Evolutionary conservation across 1,140 invertebrate species (phyloP).

Genomic region (Drosophila miranda): DNA sequence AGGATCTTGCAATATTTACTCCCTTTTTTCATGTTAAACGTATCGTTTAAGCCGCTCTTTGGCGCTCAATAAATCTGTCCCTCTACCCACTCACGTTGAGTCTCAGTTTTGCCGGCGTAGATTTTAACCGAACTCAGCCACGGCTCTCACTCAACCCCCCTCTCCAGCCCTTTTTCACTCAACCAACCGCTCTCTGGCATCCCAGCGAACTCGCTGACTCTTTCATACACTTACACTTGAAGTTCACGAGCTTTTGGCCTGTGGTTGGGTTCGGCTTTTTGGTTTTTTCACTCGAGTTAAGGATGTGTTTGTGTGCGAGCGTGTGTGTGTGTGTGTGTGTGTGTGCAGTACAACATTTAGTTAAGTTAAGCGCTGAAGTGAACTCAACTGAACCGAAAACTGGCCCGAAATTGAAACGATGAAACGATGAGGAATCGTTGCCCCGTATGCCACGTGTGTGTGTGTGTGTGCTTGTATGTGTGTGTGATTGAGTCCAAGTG

Average conservation of each 20-base stretch:
- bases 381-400: conserved; percentile 76
- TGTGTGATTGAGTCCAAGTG: conserved; percentile 14
- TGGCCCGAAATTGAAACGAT: conserved; percentile 69
- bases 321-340: conserved; percentile 16
- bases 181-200: too few species aligned
- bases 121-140: too few species aligned
- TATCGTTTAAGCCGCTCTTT: too few species aligned
- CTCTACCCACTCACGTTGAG: too few species aligned
- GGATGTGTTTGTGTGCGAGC: conserved; percentile 1
- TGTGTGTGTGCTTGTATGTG: conserved; percentile 30
- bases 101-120: too few species aligned
- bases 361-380: conserved; percentile 80
- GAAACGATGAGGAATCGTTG: conserved; percentile 39
- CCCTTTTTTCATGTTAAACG: too few species aligned
- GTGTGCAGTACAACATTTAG: conserved; percentile 68
- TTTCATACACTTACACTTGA: conserved; percentile 15
- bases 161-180: too few species aligned
- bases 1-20: too few species aligned
- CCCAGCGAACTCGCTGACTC: too few species aligned
- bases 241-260: conserved; percentile 65
- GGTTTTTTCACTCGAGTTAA: conserved; percentile 49
- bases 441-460: conserved; percentile 16
- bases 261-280: conserved; percentile 40
- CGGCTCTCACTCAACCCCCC: too few species aligned
- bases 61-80: too few species aligned